Base-by-base conservation (phyloP, 1,140 invertebrate species). In the Octopus sinensis region DNA sequence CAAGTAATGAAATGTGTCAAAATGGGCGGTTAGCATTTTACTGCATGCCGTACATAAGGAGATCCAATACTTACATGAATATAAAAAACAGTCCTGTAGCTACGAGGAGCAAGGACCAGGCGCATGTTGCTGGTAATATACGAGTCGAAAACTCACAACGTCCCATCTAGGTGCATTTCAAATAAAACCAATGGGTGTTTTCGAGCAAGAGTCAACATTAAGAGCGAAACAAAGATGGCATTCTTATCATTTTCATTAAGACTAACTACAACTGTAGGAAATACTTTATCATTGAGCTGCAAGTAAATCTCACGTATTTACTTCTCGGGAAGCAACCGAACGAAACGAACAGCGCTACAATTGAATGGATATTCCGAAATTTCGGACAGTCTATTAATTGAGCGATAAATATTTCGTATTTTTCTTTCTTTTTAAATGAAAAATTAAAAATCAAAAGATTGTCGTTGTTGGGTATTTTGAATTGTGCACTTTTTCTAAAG, bases 51-150 rank as follows among this genome's bases (percentile, higher is more conserved):
- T 13, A 73, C 30, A 13, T 5, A 13, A 73, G 68, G 5, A 9
- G 68, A 76, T 13, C 4, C 79, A 30, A 71, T 83, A 96, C 96
- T 97, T 93, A 98, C 96, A 97, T 96, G 92, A 96, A 98, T 91
- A 95, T 96, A 92, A 98, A 98, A 93, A 98, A 99, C 85, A 97
- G 93, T 87, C 94, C 94, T 85, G 97, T 98, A 84, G 96, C 96
- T 87, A 94, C 94, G 87, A 98, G 92, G 85, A 99, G 93, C 87
- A 99, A 92, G 83, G 94, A 94, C 97, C 97, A 99, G 88, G 97
- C 97, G 92, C 97, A 96, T 88, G 95, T 95, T 89, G 97, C 97
- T 91, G 97, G 97, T 92, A 98, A 94, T 75, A 89, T 88, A 77
- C 83, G 85, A 53, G 88, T 87, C 75, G 89, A 90, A 82, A 86